Conservation (phyloP, 2,888 invertebrate genomes). For the Epinotia demarniana region DNA sequence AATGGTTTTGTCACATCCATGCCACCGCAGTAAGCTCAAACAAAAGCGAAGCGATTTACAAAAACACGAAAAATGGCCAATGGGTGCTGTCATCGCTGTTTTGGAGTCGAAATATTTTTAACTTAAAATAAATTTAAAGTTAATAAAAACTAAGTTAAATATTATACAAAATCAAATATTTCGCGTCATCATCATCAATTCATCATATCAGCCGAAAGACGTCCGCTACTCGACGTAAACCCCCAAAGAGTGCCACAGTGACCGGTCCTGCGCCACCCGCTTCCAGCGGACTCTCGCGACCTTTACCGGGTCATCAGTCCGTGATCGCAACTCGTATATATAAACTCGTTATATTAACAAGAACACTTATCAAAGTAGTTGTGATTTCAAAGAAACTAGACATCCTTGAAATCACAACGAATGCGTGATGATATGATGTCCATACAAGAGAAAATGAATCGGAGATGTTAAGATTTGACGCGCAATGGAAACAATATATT, state of each 20-base stretch:
- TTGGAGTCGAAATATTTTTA: conserved; percentile 48
- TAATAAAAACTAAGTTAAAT: background rate
- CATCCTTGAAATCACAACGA: background rate
- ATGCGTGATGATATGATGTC: background rate
- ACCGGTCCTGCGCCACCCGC: too few species aligned
- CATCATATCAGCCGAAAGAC: too few species aligned
- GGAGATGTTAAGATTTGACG: too few species aligned
- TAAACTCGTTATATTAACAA: too few species aligned
- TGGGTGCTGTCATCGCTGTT: conserved; percentile 60
- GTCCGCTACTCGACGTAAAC: too few species aligned
- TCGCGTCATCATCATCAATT: too few species aligned
- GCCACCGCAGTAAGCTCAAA: conserved; percentile 78
- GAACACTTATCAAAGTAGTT: background rate
- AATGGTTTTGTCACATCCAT: conserved; percentile 60
- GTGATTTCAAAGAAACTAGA: background rate
- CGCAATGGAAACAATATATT: too few species aligned
- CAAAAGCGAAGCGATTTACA: conserved; percentile 80
- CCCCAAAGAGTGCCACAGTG: too few species aligned
- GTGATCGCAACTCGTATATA: too few species aligned
- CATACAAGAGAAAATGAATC: background rate
- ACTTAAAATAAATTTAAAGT: conserved; percentile 8
- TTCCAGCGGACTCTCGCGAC: too few species aligned
- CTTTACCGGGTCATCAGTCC: too few species aligned
- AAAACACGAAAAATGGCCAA: conserved; percentile 52
- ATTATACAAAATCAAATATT: background rate